These are phyloP conservation scores for Struthidea cinerea DNA, from an alignment of 2,113 vertebrate species.

Conservation along the genomic window DNA sequence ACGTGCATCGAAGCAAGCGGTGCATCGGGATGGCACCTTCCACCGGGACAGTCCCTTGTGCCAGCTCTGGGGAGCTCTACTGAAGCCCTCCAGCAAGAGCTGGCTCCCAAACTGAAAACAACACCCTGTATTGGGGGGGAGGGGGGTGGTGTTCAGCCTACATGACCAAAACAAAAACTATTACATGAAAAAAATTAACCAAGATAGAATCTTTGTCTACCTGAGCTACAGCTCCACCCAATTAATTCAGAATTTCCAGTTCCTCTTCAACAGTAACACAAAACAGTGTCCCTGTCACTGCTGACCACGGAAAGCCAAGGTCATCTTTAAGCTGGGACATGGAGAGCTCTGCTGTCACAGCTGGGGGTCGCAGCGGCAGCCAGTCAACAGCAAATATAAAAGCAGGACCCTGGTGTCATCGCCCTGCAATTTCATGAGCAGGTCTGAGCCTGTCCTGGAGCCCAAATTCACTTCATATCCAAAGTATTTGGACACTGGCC, in stretches of 20 bases:
- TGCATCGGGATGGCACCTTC: rapidly evolving
- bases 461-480: constrained; percentile 36
- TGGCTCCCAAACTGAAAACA: neutral
- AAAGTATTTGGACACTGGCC: constrained; percentile 29
- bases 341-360: neutral
- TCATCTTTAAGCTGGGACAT: neutral
- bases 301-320: neutral
- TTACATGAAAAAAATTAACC: neutral
- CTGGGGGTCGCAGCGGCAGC: neutral
- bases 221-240: neutral
- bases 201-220: neutral
- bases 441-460: constrained; percentile 37
- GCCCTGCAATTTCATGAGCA: neutral
- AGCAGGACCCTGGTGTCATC: constrained; percentile 26
- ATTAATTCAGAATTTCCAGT: neutral
- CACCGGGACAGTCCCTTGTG: too few relatives aligned
- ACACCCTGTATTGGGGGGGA: rapidly evolving
- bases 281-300: neutral
- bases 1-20: neutral
- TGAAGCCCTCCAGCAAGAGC: rapidly evolving
- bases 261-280: neutral
- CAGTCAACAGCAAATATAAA: neutral
- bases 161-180: rapidly evolving
- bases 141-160: neutral
- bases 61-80: neutral